Evolutionary conservation across 1,140 invertebrate species (phyloP), one percentile per base, ranked within the genome.

Genomic region (Eupeodes corollae): DNA sequence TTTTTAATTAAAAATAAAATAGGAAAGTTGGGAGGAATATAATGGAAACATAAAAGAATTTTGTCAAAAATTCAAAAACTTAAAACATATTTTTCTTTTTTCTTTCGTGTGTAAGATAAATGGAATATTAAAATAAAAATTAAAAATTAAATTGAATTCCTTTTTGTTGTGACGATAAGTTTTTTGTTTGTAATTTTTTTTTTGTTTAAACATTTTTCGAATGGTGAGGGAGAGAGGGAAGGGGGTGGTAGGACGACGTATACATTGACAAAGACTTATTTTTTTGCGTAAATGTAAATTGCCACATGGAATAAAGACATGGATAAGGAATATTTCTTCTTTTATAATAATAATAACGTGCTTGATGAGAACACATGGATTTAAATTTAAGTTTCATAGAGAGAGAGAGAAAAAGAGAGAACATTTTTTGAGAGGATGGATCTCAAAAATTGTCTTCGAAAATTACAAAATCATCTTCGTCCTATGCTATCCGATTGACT

Each of bases 401-500:
- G n/a, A n/a, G n/a, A n/a, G n/a, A n/a, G n/a, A n/a, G n/a, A n/a
- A n/a, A n/a, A 35, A 35, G 14, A 10, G 5, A 12, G 5, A 35
- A n/a, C 14, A 35, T 10, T 6, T 35, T n/a, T 41, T 41, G 16
- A 41, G 14, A n/a, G 12, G 12, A n/a, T 5, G 10, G 3, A 35
- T 35, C 12, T 35, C 14, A 12, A 35, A 26, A 26, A 26, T 26
- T 26, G 8, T 26, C 21, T 26, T 26, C 21, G 21, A 26, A 26
- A 26, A 26, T 26, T 5, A 26, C 21, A 8, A 26, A 26, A 26
- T 26, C 21, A 35, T 41, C 16, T 5, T 18, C 13, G 16, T 41
- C 18, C 53, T 73, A 69, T 16, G 72, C 74, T 40, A 77, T 73
- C 54, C 75, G 56, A 55, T 76, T 77, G 13, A 77, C 73, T 46